These are phyloP conservation scores for Pangasianodon hypophthalmus DNA, from an alignment of 2,113 vertebrate genomes.

Conservation along the genomic window DNA sequence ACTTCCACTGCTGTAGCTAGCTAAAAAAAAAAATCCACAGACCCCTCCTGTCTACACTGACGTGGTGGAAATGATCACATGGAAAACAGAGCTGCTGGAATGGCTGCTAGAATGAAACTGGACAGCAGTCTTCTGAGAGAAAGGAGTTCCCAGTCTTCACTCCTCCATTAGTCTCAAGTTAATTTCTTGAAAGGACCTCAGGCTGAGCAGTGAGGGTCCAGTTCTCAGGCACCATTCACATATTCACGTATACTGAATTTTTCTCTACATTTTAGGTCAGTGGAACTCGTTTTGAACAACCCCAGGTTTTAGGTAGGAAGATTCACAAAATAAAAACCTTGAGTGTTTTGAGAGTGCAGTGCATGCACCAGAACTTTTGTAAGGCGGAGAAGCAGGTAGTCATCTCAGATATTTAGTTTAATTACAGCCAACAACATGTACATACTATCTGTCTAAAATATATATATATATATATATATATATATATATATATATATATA, in stretches of 20 bases:
- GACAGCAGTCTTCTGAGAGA: not conserved
- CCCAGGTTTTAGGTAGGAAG: not conserved
- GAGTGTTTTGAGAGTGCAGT: not conserved
- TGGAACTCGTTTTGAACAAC: not conserved
- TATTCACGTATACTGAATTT: not conserved
- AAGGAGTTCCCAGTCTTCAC: not conserved
- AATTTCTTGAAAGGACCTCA: not conserved
- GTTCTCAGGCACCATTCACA: not conserved
- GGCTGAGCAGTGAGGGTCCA: not conserved
- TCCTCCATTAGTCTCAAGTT: not conserved
- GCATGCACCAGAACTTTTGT: not conserved
- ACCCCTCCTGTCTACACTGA: not conserved
- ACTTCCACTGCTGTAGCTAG: not conserved
- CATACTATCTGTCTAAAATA: too few relatives aligned
- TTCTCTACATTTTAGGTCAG: not conserved
- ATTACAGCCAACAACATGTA: not conserved
- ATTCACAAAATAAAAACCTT: not conserved
- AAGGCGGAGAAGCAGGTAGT: not conserved
- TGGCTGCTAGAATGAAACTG: not conserved
- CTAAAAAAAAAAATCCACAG: not conserved
- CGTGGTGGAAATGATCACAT: not conserved
- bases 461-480: too few relatives aligned
- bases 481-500: too few relatives aligned
- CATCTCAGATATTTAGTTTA: not conserved
- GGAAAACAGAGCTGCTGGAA: slow-evolving; percentile 2